Conservation (phyloP, 2,888 invertebrate species). For the Pterostichus niger region DNA sequence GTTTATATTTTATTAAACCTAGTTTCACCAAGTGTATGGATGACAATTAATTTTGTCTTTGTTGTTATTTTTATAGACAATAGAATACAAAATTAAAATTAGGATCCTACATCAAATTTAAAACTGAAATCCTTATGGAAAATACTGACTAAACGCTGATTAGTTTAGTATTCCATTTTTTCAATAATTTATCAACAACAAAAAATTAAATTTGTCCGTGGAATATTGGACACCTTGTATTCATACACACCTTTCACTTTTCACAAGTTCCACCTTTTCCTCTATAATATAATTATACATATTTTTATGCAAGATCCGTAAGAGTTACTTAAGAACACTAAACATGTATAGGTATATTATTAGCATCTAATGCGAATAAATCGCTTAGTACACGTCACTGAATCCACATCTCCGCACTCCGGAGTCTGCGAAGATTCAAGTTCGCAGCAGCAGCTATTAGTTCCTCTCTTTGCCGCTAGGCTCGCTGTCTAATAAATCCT, state of each 20-base stretch:
- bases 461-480: constrained; percentile 56
- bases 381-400: constrained; percentile 12
- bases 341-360: constrained; percentile 45
- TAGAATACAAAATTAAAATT: too few species aligned
- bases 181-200: too few species aligned
- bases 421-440: not conserved
- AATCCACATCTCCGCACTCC: constrained; percentile 37
- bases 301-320: constrained; percentile 61
- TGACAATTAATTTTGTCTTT: too few species aligned
- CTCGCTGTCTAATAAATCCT: constrained; percentile 59
- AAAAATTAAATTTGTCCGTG: not conserved
- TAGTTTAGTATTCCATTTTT: too few species aligned
- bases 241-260: not conserved
- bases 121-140: too few species aligned
- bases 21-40: too few species aligned
- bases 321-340: constrained; percentile 31
- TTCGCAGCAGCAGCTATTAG: constrained; percentile 47
- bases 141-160: too few species aligned
- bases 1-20: too few species aligned
- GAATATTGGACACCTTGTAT: not conserved
- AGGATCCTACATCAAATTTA: too few species aligned
- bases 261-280: constrained; percentile 13
- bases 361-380: constrained; percentile 47
- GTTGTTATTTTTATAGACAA: too few species aligned
- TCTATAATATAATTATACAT: constrained; percentile 34